Evolutionary conservation across 92 coral and sea anemone species (phyloP).

Genomic region (Epizoanthus ramosus): DNA sequence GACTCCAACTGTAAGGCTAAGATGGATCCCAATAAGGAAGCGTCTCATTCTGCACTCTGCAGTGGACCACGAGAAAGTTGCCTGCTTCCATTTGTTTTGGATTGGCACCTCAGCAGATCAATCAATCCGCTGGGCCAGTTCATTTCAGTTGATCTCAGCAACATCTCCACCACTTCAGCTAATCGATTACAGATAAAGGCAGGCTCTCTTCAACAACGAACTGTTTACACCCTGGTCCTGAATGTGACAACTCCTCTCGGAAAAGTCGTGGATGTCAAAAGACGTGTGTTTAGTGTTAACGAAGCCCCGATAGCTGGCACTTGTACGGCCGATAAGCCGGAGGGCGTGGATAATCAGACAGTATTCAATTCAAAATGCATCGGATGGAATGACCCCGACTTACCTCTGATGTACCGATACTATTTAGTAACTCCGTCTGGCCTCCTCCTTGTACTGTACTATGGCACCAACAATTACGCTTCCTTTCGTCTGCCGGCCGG

Average conservation of each 20-base stretch:
- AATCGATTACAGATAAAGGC: not conserved
- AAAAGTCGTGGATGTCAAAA: not conserved
- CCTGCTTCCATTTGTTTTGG: not conserved
- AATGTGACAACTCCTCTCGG: constrained; percentile 7
- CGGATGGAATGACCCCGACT: constrained; percentile 10
- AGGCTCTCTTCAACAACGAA: not conserved
- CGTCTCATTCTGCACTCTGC: constrained; percentile 54
- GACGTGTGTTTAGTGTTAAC: not conserved
- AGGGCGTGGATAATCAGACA: constrained; percentile 5
- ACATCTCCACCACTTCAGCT: not conserved
- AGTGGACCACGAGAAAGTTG: constrained; percentile 23
- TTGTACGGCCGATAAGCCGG: constrained; percentile 1
- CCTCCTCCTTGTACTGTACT: not conserved
- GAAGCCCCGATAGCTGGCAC: not conserved
- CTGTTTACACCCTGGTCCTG: not conserved
- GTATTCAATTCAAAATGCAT: constrained; percentile 9
- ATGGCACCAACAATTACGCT: not conserved
- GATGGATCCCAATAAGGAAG: constrained; percentile 28
- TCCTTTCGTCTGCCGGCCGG: constrained; percentile 8
- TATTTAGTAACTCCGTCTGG: not conserved
- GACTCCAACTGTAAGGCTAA: constrained; percentile 62
- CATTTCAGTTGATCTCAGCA: not conserved
- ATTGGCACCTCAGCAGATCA: not conserved
- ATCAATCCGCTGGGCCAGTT: not conserved
- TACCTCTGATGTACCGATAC: not conserved